Conservation (phyloP, 2,888 invertebrate genomes). For the Apodemia zela region DNA sequence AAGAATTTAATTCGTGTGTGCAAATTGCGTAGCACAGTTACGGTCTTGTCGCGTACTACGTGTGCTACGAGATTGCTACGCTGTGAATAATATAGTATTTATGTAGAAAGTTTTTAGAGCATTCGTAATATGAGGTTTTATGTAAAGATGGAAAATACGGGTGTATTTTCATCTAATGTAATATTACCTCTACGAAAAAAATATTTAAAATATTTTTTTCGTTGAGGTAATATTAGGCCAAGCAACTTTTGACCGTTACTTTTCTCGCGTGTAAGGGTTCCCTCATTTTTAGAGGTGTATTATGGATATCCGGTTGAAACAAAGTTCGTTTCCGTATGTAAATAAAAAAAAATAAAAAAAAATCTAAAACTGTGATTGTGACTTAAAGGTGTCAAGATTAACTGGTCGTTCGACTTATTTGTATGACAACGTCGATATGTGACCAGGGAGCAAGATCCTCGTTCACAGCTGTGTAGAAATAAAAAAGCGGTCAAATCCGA, state of each 20-base stretch:
- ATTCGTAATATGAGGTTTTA: background rate
- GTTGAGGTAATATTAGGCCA: too few relatives aligned
- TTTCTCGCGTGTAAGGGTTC: background rate
- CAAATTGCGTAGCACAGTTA: slow-evolving; percentile 16
- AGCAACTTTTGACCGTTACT: background rate
- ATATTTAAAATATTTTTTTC: background rate
- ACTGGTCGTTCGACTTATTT: too few relatives aligned
- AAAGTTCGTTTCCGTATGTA: too few relatives aligned
- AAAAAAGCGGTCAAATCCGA: too few relatives aligned
- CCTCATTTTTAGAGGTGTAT: too few relatives aligned
- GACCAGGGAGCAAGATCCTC: too few relatives aligned
- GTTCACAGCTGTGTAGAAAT: too few relatives aligned
- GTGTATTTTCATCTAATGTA: background rate
- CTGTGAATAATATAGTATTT: background rate
- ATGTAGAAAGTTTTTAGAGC: slow-evolving; percentile 1
- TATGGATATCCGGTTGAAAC: too few relatives aligned
- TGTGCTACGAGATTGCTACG: slow-evolving; percentile 15
- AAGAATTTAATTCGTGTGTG: slow-evolving; percentile 14
- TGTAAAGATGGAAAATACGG: background rate
- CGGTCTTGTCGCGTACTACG: slow-evolving; percentile 2
- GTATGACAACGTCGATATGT: too few relatives aligned
- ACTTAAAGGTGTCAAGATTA: too few relatives aligned
- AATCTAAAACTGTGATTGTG: too few relatives aligned
- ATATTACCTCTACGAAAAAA: background rate
- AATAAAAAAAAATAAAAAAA: too few relatives aligned